These are phyloP conservation scores for Silurus glanis DNA, from an alignment of 2,113 vertebrate species.

Conservation along the genomic window DNA sequence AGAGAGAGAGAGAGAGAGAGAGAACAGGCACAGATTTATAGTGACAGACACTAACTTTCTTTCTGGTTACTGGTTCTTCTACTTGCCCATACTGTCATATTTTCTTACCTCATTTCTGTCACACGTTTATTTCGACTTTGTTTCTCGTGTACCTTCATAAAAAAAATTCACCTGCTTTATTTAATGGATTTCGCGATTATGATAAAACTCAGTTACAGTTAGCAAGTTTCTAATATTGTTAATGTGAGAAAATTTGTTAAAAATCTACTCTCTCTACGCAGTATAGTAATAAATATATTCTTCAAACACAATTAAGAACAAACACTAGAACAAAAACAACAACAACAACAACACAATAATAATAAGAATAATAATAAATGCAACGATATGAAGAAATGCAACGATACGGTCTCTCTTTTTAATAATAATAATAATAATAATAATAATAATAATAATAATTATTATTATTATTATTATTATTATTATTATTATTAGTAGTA, in stretches of 20 bases:
- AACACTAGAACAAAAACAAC: background rate
- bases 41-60: conserved; percentile 64
- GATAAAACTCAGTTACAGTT: background rate
- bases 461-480: conserved; percentile 9
- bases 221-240: background rate
- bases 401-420: background rate
- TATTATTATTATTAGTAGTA: background rate
- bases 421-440: no score
- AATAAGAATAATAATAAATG: background rate
- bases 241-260: background rate
- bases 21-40: conserved; percentile 65
- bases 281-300: no score
- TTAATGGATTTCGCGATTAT: background rate
- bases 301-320: no score
- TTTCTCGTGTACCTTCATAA: background rate
- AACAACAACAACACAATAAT: background rate
- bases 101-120: background rate
- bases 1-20: no score
- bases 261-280: background rate
- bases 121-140: background rate
- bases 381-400: background rate
- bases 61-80: conserved; percentile 66
- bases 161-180: background rate
- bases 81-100: conserved; percentile 26
- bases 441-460: no score